Evolutionary conservation across 2,888 invertebrate genomes (phyloP).

Genomic region (Meiosimyza decipiens): DNA sequence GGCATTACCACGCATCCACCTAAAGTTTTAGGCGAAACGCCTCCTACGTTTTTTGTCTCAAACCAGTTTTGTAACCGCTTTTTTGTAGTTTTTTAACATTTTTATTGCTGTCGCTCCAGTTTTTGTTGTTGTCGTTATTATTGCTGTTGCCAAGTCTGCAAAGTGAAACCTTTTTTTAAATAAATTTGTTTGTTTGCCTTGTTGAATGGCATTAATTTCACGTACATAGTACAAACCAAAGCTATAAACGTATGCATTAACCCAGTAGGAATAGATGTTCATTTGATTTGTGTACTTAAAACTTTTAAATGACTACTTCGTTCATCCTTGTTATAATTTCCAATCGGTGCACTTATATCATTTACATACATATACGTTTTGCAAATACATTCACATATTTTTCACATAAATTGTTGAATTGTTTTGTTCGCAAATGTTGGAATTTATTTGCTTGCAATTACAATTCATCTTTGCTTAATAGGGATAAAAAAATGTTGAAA

Average conservation of each 20-base stretch:
- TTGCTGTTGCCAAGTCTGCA: not conserved
- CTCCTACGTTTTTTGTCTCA: too few species aligned
- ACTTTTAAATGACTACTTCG: too few species aligned
- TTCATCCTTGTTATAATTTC: too few species aligned
- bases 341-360: too few species aligned
- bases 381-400: constrained; percentile 2
- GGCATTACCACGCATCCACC: not conserved
- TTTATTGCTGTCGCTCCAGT: not conserved
- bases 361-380: not conserved
- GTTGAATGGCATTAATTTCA: too few species aligned
- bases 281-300: too few species aligned
- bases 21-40: too few species aligned
- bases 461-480: not conserved
- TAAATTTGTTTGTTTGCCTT: constrained; percentile 43
- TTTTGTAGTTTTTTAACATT: constrained; percentile 11
- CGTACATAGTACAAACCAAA: too few species aligned
- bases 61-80: not conserved
- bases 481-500: too few species aligned
- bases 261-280: too few species aligned
- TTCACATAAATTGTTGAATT: constrained; percentile 10
- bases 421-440: not conserved
- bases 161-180: constrained; percentile 31
- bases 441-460: constrained; percentile 9
- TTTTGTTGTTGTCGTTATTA: constrained; percentile 37
- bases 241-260: too few species aligned